phyloP scores from a whole-genome alignment of 2,888 invertebrate genomes.

The Morpho helenor region DNA sequence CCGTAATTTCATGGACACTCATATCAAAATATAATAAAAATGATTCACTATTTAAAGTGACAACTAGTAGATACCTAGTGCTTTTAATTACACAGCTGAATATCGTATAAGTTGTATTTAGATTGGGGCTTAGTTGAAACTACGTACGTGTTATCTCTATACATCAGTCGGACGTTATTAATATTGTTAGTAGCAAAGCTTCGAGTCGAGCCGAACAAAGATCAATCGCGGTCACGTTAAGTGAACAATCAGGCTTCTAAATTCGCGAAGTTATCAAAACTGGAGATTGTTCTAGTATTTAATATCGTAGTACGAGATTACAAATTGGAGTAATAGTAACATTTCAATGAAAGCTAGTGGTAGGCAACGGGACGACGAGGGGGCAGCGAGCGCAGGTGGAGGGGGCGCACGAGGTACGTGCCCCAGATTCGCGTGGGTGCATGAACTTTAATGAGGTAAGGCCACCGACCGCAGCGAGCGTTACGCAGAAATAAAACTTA shows the following conservation, averaged over 20 bases:
- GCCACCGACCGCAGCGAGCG: slow-evolving; percentile 69
- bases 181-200: too few species aligned
- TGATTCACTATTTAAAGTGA: not conserved
- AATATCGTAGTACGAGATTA: slow-evolving; percentile 40
- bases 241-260: slow-evolving; percentile 22
- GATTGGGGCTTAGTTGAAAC: too few species aligned
- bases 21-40: slow-evolving; percentile 5
- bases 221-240: slow-evolving; percentile 2
- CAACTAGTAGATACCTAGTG: not conserved
- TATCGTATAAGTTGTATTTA: too few species aligned
- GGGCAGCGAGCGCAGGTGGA: slow-evolving; percentile 35
- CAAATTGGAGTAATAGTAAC: slow-evolving; percentile 50
- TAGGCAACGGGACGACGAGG: slow-evolving; percentile 58
- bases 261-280: slow-evolving; percentile 28
- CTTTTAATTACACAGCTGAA: not conserved
- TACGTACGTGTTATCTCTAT: too few species aligned
- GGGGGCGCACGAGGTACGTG: slow-evolving; percentile 67
- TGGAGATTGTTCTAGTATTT: slow-evolving; percentile 19
- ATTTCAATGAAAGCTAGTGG: slow-evolving; percentile 73
- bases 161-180: too few species aligned
- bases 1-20: slow-evolving; percentile 23
- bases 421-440: slow-evolving; percentile 77
- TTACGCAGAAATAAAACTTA: slow-evolving; percentile 55
- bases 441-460: slow-evolving; percentile 80
- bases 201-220: not conserved